Evolutionary conservation across 2,888 invertebrate genomes (phyloP).

Genomic region (Agonopterix subpropinquella): DNA sequence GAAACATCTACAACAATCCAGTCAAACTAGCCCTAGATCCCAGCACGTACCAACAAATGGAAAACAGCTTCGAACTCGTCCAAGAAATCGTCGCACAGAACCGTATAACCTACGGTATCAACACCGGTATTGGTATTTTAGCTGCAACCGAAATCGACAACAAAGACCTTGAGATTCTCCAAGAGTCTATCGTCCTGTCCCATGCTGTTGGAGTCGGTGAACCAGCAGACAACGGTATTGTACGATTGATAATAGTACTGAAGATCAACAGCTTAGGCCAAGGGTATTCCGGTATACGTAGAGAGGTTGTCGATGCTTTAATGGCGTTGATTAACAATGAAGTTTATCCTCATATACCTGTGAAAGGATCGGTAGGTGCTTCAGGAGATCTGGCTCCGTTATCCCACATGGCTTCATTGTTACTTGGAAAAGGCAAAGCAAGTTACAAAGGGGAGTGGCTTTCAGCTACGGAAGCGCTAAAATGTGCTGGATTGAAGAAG

Average conservation of each 20-base stretch:
- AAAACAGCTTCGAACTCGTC: not conserved
- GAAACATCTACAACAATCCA: not conserved
- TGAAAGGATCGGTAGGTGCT: constrained; percentile 2
- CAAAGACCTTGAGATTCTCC: not conserved
- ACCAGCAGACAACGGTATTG: not conserved
- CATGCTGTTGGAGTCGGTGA: constrained; percentile 1
- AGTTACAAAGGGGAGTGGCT: not conserved
- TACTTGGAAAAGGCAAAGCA: constrained; percentile 4
- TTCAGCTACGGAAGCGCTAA: not conserved
- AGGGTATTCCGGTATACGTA: not conserved
- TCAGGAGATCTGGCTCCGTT: constrained; percentile 2
- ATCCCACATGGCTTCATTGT: constrained; percentile 1
- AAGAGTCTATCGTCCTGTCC: not conserved
- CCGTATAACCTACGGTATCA: not conserved
- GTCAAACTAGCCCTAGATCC: not conserved
- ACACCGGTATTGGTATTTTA: constrained; percentile 1
- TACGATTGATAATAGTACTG: not conserved
- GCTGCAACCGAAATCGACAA: not conserved
- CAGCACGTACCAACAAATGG: not conserved
- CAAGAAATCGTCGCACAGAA: not conserved
- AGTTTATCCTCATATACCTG: constrained; percentile 1
- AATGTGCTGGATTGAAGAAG: not conserved
- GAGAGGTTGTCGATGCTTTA: not conserved
- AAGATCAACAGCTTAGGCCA: constrained; percentile 2
- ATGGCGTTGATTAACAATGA: not conserved